phyloP scores from a whole-genome alignment of 2,113 vertebrate species.

The Barnardius zonarius region DNA sequence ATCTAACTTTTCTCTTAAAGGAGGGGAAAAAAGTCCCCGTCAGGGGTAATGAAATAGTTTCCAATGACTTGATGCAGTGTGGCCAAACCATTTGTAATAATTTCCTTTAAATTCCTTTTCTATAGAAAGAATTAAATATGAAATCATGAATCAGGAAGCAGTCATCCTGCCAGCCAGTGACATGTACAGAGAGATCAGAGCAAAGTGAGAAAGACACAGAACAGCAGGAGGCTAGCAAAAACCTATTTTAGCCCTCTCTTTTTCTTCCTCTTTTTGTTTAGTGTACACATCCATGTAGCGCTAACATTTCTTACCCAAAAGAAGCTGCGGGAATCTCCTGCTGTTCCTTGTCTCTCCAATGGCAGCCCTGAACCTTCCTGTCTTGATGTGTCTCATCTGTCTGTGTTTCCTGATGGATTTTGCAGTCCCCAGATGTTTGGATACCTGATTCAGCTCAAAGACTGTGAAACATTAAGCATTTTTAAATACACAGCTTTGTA shows the following conservation, averaged over 20 bases:
- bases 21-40: background rate
- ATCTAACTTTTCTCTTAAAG: background rate
- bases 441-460: slow-evolving; percentile 55
- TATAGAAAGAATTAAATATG: slow-evolving; percentile 51
- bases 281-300: slow-evolving; percentile 15
- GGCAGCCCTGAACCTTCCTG: slow-evolving; percentile 38
- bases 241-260: slow-evolving; percentile 26
- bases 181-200: slow-evolving; percentile 49
- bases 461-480: slow-evolving; percentile 19
- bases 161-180: slow-evolving; percentile 45
- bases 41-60: slow-evolving; percentile 42
- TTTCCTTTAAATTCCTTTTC: slow-evolving; percentile 55
- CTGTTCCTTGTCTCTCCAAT: slow-evolving; percentile 2
- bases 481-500: slow-evolving; percentile 7
- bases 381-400: slow-evolving; percentile 36
- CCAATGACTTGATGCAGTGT: slow-evolving; percentile 20
- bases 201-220: slow-evolving; percentile 56
- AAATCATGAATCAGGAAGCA: slow-evolving; percentile 55
- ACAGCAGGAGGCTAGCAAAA: slow-evolving; percentile 44
- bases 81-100: slow-evolving; percentile 46
- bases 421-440: slow-evolving; percentile 30
- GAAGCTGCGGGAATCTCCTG: slow-evolving; percentile 19
- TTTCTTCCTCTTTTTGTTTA: slow-evolving; percentile 58
- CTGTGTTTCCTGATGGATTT: slow-evolving; percentile 58
- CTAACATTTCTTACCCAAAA: slow-evolving; percentile 51